Conservation (phyloP, 2,113 vertebrate genomes). For the Oncorhynchus keta region DNA sequence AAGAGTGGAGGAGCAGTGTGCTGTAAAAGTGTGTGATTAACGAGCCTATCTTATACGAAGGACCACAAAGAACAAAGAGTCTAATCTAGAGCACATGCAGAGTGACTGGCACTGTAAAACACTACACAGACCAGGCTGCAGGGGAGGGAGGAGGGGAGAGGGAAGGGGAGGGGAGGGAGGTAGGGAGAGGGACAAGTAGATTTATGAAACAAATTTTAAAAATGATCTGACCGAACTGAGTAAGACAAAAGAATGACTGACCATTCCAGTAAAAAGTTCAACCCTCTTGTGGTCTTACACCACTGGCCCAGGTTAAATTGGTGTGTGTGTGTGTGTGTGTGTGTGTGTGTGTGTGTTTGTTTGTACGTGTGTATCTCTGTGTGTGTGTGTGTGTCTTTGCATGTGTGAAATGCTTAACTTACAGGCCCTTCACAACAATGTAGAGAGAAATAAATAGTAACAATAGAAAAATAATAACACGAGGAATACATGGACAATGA, state of each 20-base stretch:
- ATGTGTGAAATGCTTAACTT: neutral
- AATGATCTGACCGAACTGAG: neutral
- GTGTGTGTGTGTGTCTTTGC: neutral
- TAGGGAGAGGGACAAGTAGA: neutral
- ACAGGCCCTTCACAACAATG: too few relatives aligned
- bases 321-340: constrained; percentile 7
- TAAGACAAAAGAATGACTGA: neutral
- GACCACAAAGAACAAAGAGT: constrained; percentile 57
- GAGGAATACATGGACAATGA: too few relatives aligned
- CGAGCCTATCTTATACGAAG: constrained; percentile 64
- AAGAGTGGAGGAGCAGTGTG: constrained; percentile 36
- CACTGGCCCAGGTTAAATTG: neutral
- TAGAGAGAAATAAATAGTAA: too few relatives aligned
- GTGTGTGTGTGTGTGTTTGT: neutral
- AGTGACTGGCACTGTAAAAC: constrained; percentile 31
- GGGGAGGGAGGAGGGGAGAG: neutral
- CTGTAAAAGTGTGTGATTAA: constrained; percentile 65
- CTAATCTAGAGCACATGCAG: constrained; percentile 68
- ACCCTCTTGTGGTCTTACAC: neutral
- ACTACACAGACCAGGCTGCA: constrained; percentile 34
- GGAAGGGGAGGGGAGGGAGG: neutral
- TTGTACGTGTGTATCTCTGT: neutral
- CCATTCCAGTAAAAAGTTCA: neutral
- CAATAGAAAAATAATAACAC: too few relatives aligned
- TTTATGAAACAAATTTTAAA: neutral